These are phyloP conservation scores for Plectrocnemia conspersa DNA, from an alignment of 1,140 invertebrate species.

Conservation along the genomic window DNA sequence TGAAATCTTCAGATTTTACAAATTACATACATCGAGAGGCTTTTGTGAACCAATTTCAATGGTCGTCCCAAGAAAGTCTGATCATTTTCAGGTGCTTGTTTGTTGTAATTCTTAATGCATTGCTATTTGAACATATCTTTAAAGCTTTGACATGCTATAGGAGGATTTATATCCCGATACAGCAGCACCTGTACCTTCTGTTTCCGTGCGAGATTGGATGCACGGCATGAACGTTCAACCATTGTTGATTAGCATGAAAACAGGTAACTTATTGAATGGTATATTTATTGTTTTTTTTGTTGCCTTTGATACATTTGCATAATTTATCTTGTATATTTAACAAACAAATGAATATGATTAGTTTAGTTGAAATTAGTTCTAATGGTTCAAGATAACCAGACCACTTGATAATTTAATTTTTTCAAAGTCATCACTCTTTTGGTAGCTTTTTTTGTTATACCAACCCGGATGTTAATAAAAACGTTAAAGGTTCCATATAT, in stretches of 20 bases:
- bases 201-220: constrained; percentile 86
- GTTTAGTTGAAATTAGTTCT: no score
- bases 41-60: constrained; percentile 89
- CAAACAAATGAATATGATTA: no score
- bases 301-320: no score
- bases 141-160: constrained; percentile 38
- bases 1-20: constrained; percentile 90
- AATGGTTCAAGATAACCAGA: no score
- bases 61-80: constrained; percentile 82
- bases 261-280: constrained; percentile 55
- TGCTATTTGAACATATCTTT: constrained; percentile 1
- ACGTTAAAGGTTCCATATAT: no score
- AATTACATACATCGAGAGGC: constrained; percentile 81
- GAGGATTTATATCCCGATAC: constrained; percentile 94
- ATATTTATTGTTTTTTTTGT: background rate
- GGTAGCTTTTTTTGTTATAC: no score
- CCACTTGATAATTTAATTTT: no score
- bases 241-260: constrained; percentile 78
- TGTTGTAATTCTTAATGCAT: background rate
- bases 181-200: constrained; percentile 70
- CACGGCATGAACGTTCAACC: constrained; percentile 77
- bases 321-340: no score
- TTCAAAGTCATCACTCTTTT: no score
- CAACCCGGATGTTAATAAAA: no score
- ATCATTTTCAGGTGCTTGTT: constrained; percentile 53